These are phyloP conservation scores for Hirundichthys speculiger DNA, from an alignment of 2,113 vertebrate genomes.

Conservation along the genomic window DNA sequence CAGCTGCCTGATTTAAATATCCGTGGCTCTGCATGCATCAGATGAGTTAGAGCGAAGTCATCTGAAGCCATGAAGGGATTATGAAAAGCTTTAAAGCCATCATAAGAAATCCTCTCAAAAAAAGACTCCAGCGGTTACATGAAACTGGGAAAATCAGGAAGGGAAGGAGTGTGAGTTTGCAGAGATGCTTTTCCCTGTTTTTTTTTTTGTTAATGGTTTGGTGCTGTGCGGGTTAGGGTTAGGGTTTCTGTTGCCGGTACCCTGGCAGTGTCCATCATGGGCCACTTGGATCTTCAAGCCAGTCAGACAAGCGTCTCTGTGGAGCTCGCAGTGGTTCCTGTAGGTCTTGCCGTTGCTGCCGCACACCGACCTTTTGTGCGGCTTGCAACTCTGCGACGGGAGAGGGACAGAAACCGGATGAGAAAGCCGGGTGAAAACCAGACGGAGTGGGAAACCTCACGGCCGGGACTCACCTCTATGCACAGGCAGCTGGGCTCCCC, in stretches of 20 bases:
- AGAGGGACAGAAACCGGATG: not conserved
- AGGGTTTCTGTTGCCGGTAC: constrained; percentile 76
- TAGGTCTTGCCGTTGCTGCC: constrained; percentile 97
- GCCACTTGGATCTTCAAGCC: constrained; percentile 97
- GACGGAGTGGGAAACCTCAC: too few species aligned
- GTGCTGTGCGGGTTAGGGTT: not conserved
- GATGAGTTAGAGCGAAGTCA: not conserved
- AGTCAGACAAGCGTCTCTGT: constrained; percentile 96
- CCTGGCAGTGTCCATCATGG: constrained; percentile 95
- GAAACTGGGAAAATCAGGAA: too few species aligned
- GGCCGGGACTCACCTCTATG: constrained; percentile 86
- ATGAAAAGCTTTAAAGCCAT: too few species aligned
- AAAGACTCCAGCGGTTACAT: too few species aligned
- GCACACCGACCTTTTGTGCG: constrained; percentile 97
- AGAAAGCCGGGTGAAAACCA: not conserved
- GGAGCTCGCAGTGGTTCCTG: constrained; percentile 97
- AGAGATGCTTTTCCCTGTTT: too few species aligned
- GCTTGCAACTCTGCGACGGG: constrained; percentile 89
- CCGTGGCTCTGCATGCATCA: not conserved
- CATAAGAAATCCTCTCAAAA: too few species aligned
- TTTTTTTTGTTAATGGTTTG: too few species aligned
- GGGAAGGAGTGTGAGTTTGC: too few species aligned
- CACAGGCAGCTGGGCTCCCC: constrained; percentile 96
- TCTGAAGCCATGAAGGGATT: not conserved
- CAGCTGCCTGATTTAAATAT: not conserved